Evolutionary conservation across 2,113 vertebrate species (phyloP), one percentile per base, ranked within the genome.

Genomic region (Smithornis capensis): DNA sequence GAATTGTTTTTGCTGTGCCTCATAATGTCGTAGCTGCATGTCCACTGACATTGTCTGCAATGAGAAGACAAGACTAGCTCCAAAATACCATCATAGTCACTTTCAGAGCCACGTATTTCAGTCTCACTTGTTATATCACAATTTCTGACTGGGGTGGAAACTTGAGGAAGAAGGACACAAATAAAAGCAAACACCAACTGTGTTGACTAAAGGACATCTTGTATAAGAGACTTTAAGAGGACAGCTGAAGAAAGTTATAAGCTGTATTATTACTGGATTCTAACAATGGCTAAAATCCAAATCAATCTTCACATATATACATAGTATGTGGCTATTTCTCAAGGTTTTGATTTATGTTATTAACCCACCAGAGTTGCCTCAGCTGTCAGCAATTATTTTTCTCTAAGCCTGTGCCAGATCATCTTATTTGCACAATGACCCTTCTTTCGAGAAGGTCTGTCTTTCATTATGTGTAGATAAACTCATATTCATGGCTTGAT

Each of bases 1-100:
- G 95, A 99, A 99, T 91, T 99, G 98, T 86, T 99, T 99, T 94
- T 99, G 98, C 89, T 99, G 99, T 96, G 98, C 94, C 96, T 99
- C 98, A 80, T 98, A 99, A 95, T 99, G 99, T 87, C 98, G 98
- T 62, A 99, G 96, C 92, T 99, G 99, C 98, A 99, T 96, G 37
- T 99, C 99, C 87, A 98, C 81, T 56, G 99, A 98, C 99, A 99
- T 98, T 10, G 98, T 98, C 99, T 99, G 96, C 95, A 97, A 80
- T 24, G n/a, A 94, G 81, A 94, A 79, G 13, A 85, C 37, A 71
- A 52, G 27, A 87, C 82, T 4, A 87, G 45, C 38, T 88, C 69
- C 49, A 79, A 82, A 90, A 94, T 29, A 73, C 24, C 47, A 22
- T 44, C 18, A 65, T 16, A 37, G 40, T 52, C 83, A 63, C 53